Evolutionary conservation across 2,888 invertebrate genomes (phyloP).

Genomic region (Platycheirus rosarum): DNA sequence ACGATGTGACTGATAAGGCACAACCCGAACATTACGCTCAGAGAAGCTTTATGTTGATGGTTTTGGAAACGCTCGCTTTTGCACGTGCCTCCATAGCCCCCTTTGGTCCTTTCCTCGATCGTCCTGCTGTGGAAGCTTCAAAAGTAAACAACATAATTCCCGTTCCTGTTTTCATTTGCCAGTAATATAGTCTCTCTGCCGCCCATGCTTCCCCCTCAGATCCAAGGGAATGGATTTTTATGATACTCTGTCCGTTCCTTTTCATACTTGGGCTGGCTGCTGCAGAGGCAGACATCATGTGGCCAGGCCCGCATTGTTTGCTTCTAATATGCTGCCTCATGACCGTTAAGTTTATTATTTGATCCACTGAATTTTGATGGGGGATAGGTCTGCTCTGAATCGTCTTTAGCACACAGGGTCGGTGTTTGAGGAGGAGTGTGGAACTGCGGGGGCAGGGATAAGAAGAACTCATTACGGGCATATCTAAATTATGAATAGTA

Average conservation of each 20-base stretch:
- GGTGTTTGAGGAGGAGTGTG: not conserved
- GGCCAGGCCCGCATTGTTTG: constrained; percentile 61
- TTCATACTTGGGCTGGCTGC: constrained; percentile 24
- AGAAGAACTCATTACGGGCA: constrained; percentile 72
- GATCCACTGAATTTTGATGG: constrained; percentile 57
- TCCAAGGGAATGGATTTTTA: constrained; percentile 58
- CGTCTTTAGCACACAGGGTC: constrained; percentile 1
- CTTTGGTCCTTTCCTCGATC: not conserved
- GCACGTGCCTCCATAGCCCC: constrained; percentile 59
- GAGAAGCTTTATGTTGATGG: constrained; percentile 71
- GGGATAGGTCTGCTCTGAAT: constrained; percentile 8
- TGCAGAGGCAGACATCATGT: constrained; percentile 27
- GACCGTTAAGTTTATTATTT: constrained; percentile 74
- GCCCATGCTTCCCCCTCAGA: not conserved
- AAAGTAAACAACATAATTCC: constrained; percentile 74
- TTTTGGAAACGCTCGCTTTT: constrained; percentile 57
- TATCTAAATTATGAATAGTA: constrained; percentile 74
- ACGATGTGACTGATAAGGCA: constrained; percentile 73
- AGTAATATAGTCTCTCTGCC: not conserved
- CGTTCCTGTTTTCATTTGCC: constrained; percentile 47
- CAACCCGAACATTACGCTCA: constrained; percentile 67
- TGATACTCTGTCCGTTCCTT: constrained; percentile 35
- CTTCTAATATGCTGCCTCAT: constrained; percentile 72
- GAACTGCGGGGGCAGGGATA: constrained; percentile 34
- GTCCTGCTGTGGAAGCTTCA: constrained; percentile 42